Percentiles rank a stretch among this genome's conserved stretches.
Conservation (phyloP, 2,113 vertebrate genomes). For the Pelecanus crispus region DNA sequence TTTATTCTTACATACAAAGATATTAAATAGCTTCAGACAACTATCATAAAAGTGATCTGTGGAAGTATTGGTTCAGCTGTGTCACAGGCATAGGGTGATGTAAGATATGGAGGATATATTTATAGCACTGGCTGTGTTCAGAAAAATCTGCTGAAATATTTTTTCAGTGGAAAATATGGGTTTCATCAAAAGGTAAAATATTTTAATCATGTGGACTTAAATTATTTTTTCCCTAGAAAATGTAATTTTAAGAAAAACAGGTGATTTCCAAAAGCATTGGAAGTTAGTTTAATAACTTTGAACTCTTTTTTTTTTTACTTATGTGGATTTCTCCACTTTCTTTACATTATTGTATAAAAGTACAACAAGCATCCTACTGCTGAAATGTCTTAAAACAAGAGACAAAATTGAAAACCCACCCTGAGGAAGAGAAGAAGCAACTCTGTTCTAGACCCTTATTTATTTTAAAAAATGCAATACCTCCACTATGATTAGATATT, state of each 20-base stretch:
- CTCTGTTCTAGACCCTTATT: not conserved
- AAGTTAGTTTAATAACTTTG: not conserved
- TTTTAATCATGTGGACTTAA: not conserved
- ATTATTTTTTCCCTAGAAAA: not conserved
- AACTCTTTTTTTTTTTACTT: not conserved
- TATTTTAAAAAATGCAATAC: not conserved
- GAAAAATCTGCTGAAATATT: not conserved
- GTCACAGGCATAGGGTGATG: not conserved
- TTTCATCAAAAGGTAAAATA: not conserved
- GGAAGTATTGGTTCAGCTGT: not conserved
- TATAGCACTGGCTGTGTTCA: not conserved
- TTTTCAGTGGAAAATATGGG: not conserved
- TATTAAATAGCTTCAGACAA: not conserved
- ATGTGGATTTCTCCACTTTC: not conserved
- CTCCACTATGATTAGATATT: not conserved
- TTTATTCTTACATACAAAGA: not conserved
- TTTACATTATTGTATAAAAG: not conserved
- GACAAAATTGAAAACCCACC: not conserved
- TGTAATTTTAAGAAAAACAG: not conserved
- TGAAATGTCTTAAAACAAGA: not conserved
- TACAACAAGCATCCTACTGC: not conserved
- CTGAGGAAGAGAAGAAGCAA: not conserved
- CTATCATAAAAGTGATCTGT: not conserved
- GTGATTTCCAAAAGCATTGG: not conserved
- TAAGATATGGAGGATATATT: not conserved